Evolutionary conservation across 2,113 vertebrate genomes (phyloP).

Genomic region (Lasiurus cinereus): DNA sequence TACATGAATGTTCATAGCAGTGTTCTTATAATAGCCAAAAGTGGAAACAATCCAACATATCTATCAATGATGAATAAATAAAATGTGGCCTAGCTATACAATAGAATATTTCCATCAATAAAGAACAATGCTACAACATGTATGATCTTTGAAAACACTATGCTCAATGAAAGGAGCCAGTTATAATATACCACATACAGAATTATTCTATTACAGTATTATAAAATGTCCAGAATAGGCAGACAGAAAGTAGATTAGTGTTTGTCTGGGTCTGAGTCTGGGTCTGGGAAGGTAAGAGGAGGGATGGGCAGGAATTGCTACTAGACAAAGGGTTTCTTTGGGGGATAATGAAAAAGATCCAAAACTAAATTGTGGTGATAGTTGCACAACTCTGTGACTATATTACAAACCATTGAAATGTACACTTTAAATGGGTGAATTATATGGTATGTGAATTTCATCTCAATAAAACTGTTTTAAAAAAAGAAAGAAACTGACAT

Average conservation of each 20-base stretch:
- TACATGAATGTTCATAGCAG: not conserved
- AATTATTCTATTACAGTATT: not conserved
- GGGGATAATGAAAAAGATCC: not conserved
- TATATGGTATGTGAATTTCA: slow-evolving; percentile 1
- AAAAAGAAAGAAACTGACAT: slow-evolving; percentile 1
- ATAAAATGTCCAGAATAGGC: not conserved
- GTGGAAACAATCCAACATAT: not conserved
- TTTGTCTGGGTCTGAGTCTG: not conserved
- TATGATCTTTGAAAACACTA: not conserved
- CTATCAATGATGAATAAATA: not conserved
- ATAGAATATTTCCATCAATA: not conserved
- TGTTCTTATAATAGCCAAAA: not conserved
- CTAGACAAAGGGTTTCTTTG: not conserved
- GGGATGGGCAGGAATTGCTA: not conserved
- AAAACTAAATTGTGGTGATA: not conserved
- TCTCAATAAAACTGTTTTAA: not conserved
- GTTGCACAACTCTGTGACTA: not conserved
- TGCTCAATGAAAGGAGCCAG: not conserved
- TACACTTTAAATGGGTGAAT: not conserved
- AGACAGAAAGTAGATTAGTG: not conserved
- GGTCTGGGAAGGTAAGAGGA: not conserved
- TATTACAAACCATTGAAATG: not conserved
- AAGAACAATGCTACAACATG: not conserved
- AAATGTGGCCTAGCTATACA: not conserved
- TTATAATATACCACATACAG: not conserved